Evolutionary conservation across 2,113 vertebrate species (phyloP).

Genomic region (Camelus bactrianus): DNA sequence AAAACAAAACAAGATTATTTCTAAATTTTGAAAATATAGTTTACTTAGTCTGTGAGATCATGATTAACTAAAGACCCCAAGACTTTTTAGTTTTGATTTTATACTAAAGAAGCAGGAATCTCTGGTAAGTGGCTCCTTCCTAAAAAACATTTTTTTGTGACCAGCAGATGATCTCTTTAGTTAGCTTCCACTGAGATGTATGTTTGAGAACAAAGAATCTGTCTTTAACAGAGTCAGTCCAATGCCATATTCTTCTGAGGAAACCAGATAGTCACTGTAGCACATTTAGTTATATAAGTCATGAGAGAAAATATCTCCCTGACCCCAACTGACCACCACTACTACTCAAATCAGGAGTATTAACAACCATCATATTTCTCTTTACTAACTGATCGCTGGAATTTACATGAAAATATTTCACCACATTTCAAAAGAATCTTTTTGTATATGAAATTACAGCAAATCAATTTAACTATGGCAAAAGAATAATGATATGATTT

Average conservation of each 20-base stretch:
- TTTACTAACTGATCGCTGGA: not conserved
- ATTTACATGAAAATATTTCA: constrained; percentile 53
- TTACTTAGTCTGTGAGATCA: not conserved
- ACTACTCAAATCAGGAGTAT: not conserved
- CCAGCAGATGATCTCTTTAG: not conserved
- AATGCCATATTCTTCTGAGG: constrained; percentile 15
- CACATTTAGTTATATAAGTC: not conserved
- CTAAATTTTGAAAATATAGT: not conserved
- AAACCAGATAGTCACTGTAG: not conserved
- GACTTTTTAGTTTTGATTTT: not conserved
- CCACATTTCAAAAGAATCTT: constrained; percentile 22
- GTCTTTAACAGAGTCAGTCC: not conserved
- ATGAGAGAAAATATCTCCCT: not conserved
- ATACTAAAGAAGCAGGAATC: not conserved
- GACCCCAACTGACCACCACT: not conserved
- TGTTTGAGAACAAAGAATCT: constrained; percentile 17
- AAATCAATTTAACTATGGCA: not conserved
- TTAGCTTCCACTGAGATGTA: not conserved
- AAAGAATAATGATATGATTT: not conserved
- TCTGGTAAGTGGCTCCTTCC: not conserved
- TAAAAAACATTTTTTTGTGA: not conserved
- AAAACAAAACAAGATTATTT: not conserved
- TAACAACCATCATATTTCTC: not conserved
- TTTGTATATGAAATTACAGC: not conserved
- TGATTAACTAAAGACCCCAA: not conserved